Conservation (phyloP, 2,888 invertebrate species). For the Strigamia maritima region DNA sequence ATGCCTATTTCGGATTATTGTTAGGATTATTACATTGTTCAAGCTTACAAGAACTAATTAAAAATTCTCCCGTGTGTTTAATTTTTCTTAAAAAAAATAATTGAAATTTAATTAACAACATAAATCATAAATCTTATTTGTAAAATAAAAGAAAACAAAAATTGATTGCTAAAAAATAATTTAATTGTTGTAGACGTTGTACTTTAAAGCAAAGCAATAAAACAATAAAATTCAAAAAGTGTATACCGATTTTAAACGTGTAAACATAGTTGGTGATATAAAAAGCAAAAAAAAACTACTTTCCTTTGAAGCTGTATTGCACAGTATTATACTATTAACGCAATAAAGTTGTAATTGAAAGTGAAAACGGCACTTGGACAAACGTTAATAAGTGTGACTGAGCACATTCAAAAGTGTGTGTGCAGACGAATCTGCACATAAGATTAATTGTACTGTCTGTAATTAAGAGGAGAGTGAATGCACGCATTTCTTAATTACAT, state of each 20-base stretch:
- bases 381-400: background rate
- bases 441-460: constrained; percentile 11
- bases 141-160: background rate
- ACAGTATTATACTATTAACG: background rate
- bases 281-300: background rate
- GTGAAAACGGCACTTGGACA: background rate
- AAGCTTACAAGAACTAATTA: too few species aligned
- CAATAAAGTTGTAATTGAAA: background rate
- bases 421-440: background rate
- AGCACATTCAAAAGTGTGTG: background rate
- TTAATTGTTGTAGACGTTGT: too few species aligned
- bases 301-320: background rate
- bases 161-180: background rate
- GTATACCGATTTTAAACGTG: too few species aligned
- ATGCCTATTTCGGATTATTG: too few species aligned
- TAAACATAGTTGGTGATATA: too few species aligned
- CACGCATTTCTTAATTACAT: constrained; percentile 6
- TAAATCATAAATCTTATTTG: background rate
- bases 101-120: background rate
- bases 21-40: too few species aligned
- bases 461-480: background rate
- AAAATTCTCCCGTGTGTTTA: too few species aligned
- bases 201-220: too few species aligned
- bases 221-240: too few species aligned
- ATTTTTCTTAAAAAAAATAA: background rate